Evolutionary conservation across 2,888 invertebrate species (phyloP).

Genomic region (Sepiola atlantica): DNA sequence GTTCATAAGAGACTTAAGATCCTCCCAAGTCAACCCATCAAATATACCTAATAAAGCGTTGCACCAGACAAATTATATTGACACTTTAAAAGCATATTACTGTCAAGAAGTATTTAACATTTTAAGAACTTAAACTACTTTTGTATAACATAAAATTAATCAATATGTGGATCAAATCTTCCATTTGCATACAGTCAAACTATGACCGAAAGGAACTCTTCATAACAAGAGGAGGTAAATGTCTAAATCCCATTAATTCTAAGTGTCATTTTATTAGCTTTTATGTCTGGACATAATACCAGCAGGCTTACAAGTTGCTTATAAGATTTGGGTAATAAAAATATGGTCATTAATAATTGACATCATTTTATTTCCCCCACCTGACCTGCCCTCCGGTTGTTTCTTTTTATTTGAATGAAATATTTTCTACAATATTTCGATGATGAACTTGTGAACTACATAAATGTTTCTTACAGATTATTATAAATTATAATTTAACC

Average conservation of each 20-base stretch:
- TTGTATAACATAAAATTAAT: not conserved
- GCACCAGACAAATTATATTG: no score
- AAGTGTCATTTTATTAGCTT: constrained; percentile 32
- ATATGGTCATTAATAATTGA: not conserved
- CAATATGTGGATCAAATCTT: not conserved
- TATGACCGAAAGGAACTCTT: not conserved
- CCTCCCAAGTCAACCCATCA: no score
- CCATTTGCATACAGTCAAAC: not conserved
- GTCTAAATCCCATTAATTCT: not conserved
- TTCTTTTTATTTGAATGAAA: not conserved
- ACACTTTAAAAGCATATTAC: no score
- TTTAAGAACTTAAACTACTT: no score
- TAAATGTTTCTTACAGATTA: not conserved
- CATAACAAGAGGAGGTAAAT: not conserved
- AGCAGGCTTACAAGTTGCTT: not conserved
- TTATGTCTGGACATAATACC: not conserved
- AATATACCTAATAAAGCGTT: no score
- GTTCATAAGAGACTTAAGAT: no score
- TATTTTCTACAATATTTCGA: not conserved
- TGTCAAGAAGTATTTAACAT: no score
- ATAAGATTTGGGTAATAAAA: not conserved
- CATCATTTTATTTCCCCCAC: not conserved
- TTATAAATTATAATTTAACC: not conserved
- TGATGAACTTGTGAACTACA: not conserved
- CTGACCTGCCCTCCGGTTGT: not conserved